Base-by-base conservation (phyloP, 2,113 vertebrate species). In the Garra rufa region DNA sequence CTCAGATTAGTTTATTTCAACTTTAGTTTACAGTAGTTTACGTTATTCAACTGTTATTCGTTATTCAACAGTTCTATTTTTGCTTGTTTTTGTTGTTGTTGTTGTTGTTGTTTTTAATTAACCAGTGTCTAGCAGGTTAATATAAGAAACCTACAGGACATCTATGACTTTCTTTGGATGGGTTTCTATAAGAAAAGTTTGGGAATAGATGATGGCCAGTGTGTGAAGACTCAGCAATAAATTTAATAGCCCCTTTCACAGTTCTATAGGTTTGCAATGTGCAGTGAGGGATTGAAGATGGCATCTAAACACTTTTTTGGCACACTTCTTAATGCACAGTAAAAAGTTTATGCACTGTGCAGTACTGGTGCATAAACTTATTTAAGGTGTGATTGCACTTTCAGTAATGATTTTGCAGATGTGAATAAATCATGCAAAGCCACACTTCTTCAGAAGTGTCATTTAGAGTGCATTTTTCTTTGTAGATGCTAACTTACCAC, bases 231-330 rank as follows among this genome's bases (percentile, higher is more conserved):
- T 17, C 61, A 17, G 61, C 61, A 65, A 65, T 65, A 30, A 65
- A 30, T 15, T 1, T 17, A 30, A 65, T 7, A 34, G 61, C 61
- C 28, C 61, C 28, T 9, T 65, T 30, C 15, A 34, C 28, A 65
- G 28, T 30, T 65, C 61, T 30, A 30, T 34, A 9, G 6, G 28
- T 34, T 8, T 65, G 28, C 61, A 65, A 30, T 30, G 61, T 65
- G 61, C 61, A 30, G 28, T 17, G 14, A 65, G 14, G 61, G 28
- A 30, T 65, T 6, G 28, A 65, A 65, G 61, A 30, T 17, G 61
- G 28, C 28, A 65, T 65, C 61, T 65, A 30, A 65, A 65, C 61
- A 65, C 61, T 30, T 65, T 65, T 61, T 61, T 30, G 26, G 61
- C 61, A 65, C 61, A 17, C 14, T 65, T 65, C 2, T 63, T 63